Conservation (phyloP, 2,113 vertebrate genomes). For the Antennarius striatus region DNA sequence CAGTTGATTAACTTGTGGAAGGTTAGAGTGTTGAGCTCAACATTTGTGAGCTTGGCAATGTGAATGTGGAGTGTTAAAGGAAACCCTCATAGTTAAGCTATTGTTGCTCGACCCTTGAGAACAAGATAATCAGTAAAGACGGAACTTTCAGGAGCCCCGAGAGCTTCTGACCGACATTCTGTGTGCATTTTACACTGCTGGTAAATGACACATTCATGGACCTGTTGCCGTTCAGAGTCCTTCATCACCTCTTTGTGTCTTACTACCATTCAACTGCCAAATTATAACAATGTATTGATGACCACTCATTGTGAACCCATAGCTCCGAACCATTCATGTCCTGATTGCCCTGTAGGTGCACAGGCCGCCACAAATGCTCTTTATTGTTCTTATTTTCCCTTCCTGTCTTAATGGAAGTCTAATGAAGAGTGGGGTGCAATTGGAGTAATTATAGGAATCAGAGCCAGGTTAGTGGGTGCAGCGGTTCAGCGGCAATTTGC, state of each 20-base stretch:
- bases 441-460: conserved; percentile 61
- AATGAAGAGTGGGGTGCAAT: conserved; percentile 38
- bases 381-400: conserved; percentile 2
- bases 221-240: too few relatives aligned
- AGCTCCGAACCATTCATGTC: conserved; percentile 3
- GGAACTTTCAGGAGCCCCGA: too few relatives aligned
- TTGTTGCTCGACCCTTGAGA: neutral
- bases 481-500: conserved; percentile 18
- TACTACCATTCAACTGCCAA: too few relatives aligned
- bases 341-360: conserved; percentile 19
- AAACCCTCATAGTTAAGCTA: neutral
- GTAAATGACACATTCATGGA: too few relatives aligned
- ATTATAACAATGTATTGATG: neutral
- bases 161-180: too few relatives aligned
- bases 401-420: conserved; percentile 38
- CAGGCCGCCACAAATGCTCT: conserved; percentile 5
- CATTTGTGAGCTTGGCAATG: too few relatives aligned
- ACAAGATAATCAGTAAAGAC: too few relatives aligned
- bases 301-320: conserved; percentile 11
- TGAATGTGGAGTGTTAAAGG: neutral
- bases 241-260: too few relatives aligned
- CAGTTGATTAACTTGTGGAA: too few relatives aligned
- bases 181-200: too few relatives aligned
- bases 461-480: conserved; percentile 15
- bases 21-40: too few relatives aligned